phyloP scores from a whole-genome alignment of 2,113 vertebrate species.

The Gymnobelideus leadbeateri region DNA sequence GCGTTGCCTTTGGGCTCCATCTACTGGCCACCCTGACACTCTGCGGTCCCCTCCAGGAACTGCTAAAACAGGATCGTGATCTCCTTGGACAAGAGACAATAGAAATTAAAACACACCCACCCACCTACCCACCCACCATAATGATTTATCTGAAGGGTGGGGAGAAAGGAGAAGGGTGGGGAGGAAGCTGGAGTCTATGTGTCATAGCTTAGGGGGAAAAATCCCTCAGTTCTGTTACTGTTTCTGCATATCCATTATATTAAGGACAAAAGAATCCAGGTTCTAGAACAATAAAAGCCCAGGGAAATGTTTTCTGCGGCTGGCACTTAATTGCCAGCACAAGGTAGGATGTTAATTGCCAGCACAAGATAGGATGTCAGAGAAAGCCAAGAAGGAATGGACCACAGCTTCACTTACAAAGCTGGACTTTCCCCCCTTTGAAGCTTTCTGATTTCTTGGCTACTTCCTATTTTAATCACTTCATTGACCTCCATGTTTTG shows the following conservation, averaged over 20 bases:
- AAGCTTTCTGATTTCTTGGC: constrained; percentile 12
- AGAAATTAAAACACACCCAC: constrained; percentile 28
- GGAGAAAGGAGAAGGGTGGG: background rate
- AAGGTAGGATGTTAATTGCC: constrained; percentile 73
- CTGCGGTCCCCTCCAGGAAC: constrained; percentile 20
- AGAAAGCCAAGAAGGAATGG: background rate
- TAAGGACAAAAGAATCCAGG: constrained; percentile 76
- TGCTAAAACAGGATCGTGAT: constrained; percentile 69
- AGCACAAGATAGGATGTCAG: constrained; percentile 68
- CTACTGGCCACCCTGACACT: constrained; percentile 47
- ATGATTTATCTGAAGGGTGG: background rate
- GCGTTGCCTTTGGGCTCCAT: constrained; percentile 75
- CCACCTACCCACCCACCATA: background rate
- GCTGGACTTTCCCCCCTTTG: constrained; percentile 22
- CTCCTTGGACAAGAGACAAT: constrained; percentile 80
- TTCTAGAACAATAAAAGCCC: constrained; percentile 76
- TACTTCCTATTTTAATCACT: background rate
- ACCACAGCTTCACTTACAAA: constrained; percentile 34
- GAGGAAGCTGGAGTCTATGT: constrained; percentile 68
- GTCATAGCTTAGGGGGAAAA: constrained; percentile 71
- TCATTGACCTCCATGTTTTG: background rate
- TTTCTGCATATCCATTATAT: constrained; percentile 80
- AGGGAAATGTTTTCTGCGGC: constrained; percentile 75
- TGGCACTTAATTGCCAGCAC: constrained; percentile 77
- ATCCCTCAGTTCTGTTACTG: constrained; percentile 73